Base-by-base conservation (phyloP, 1,140 invertebrate genomes). In the Rhyacophila brunnea region DNA sequence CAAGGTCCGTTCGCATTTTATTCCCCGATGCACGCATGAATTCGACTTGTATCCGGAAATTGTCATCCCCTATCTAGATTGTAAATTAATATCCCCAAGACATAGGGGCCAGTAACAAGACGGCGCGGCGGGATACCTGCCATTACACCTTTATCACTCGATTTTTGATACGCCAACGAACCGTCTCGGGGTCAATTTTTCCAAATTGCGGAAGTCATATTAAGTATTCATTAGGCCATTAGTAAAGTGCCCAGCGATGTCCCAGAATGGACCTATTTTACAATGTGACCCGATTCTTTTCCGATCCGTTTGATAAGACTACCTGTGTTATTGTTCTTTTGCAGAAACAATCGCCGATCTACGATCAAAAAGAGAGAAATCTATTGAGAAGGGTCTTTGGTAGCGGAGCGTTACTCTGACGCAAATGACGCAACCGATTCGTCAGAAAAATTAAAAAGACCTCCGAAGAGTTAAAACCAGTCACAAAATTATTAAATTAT, bases 11-110 rank as follows among this genome's bases (percentile, higher is more conserved):
- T 32, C 23, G 23, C 23, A 28, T 28, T 28, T 28, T 28, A 28
- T 28, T 32, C 34, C 51, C 36, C 36, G 36, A 58, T 60, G 58
- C 58, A 49, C 53, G 51, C 53, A 49, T 36, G 44, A 42, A 55
- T 55, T 34, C 38, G 23, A 28, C 4, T 9, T 9, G 49, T 48
- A 20, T 55, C 56, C 54, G 60, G 54, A 62, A 42, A 57, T 48
- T 56, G 54, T 38, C 48, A 49, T 43, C 54, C 60, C 49, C 54
- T 62, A 62, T 62, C 60, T 58, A 51, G 60, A 62, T 62, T 17
- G 54, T 62, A 62, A 62, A 62, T 62, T 62, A 62, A 62, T 62
- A 62, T 62, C 60, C 28, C 40, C 35, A n/a, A 20, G 13, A 44
- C 34, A 62, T 62, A 35, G 47, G 60, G 60, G 60, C 34, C 38